phyloP scores from a whole-genome alignment of 2,888 invertebrate genomes.

The Drosophila acutilabella region DNA sequence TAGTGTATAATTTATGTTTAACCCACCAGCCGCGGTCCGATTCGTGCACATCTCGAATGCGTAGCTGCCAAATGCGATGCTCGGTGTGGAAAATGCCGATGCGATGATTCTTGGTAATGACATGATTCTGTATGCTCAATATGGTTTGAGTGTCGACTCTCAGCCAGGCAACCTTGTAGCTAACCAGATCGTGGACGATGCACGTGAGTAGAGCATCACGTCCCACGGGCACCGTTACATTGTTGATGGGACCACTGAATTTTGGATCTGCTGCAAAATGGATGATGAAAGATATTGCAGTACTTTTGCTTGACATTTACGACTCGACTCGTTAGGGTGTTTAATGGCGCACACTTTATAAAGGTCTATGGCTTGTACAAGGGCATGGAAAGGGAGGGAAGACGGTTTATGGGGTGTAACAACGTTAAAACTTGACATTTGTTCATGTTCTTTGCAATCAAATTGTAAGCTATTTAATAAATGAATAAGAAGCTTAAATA shows the following conservation, averaged over 20 bases:
- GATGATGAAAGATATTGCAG: constrained; percentile 20
- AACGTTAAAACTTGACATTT: constrained; percentile 56
- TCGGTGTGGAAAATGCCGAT: constrained; percentile 94
- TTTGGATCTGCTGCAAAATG: constrained; percentile 90
- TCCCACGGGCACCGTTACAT: constrained; percentile 93
- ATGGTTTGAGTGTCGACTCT: constrained; percentile 96
- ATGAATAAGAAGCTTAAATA: too few relatives aligned
- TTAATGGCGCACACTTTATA: constrained; percentile 45
- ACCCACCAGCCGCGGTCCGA: constrained; percentile 90
- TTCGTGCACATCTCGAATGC: constrained; percentile 93
- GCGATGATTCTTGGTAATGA: constrained; percentile 94
- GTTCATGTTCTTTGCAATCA: neutral
- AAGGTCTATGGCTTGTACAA: constrained; percentile 26
- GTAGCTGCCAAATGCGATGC: constrained; percentile 94
- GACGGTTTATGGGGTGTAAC: constrained; percentile 24
- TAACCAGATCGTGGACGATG: constrained; percentile 92
- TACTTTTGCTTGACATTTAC: constrained; percentile 51
- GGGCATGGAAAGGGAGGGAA: too few relatives aligned
- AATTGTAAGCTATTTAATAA: neutral
- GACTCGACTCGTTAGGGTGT: constrained; percentile 46
- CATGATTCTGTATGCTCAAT: constrained; percentile 94
- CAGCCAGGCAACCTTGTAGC: constrained; percentile 96
- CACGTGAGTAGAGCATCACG: constrained; percentile 93
- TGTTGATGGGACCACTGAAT: constrained; percentile 92
- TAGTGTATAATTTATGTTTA: too few relatives aligned